Conservation (phyloP, 2,888 invertebrate species). For the Melieria picta region DNA sequence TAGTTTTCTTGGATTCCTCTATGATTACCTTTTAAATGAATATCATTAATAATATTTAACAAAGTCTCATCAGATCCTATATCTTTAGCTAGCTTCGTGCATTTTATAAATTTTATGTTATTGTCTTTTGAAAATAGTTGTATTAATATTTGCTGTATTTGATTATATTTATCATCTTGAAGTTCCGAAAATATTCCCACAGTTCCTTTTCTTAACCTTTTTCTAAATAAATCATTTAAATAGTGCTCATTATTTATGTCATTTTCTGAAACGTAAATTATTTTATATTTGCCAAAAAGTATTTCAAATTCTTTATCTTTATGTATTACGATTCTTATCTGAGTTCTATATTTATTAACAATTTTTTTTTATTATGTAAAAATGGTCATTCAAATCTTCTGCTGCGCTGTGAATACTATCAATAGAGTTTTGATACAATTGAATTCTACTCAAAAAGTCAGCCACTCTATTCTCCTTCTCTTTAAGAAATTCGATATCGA, state of each 20-base stretch:
- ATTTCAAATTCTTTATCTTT: conserved; percentile 20
- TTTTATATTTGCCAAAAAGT: conserved; percentile 29
- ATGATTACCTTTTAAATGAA: conserved; percentile 32
- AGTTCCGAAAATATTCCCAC: conserved; percentile 32
- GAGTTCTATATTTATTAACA: conserved; percentile 34
- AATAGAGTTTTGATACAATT: conserved; percentile 12
- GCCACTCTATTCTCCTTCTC: conserved; percentile 32
- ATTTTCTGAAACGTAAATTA: conserved; percentile 24
- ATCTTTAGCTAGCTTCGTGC: conserved; percentile 34
- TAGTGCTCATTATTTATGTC: conserved; percentile 20
- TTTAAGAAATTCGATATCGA: conserved; percentile 24
- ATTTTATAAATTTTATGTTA: conserved; percentile 36
- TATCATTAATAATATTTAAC: conserved; percentile 22
- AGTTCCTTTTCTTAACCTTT: conserved; percentile 26
- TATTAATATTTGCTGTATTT: conserved; percentile 22
- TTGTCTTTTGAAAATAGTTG: conserved; percentile 15
- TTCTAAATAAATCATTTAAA: conserved; percentile 25
- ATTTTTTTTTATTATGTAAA: conserved; percentile 17
- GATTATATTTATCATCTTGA: conserved; percentile 14
- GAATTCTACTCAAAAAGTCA: conserved; percentile 18
- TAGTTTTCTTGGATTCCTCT: conserved; percentile 38
- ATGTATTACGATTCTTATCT: conserved; percentile 26
- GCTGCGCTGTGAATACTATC: neutral
- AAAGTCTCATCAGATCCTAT: conserved; percentile 26
- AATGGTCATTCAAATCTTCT: conserved; percentile 24